A percentile compares a stretch with the other conserved stretches of the same genome.
These are phyloP conservation scores for Ceramica pisi DNA, from an alignment of 2,888 invertebrate species.

Conservation along the genomic window DNA sequence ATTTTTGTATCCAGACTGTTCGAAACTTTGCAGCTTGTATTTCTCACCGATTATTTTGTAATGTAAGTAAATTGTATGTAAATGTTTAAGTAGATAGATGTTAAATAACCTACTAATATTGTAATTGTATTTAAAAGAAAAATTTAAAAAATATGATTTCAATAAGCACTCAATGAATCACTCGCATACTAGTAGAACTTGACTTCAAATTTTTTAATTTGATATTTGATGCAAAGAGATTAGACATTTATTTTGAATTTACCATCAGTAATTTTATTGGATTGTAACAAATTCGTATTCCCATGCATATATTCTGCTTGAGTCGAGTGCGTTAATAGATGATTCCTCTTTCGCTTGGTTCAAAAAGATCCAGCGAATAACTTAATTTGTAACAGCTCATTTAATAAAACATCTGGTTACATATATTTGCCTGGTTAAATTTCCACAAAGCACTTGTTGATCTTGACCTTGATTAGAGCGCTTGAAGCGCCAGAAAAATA, in stretches of 20 bases:
- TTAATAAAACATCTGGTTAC: background rate
- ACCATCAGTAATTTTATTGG: background rate
- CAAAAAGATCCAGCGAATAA: background rate
- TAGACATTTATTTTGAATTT: constrained; percentile 35
- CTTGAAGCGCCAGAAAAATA: background rate
- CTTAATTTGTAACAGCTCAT: background rate
- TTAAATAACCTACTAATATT: constrained; percentile 56
- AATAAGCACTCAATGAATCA: constrained; percentile 40
- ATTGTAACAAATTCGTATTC: background rate
- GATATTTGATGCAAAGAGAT: constrained; percentile 35
- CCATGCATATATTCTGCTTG: background rate
- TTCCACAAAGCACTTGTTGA: background rate
- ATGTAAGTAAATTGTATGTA: constrained; percentile 58
- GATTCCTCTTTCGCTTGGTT: background rate
- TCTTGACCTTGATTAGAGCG: background rate
- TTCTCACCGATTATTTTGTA: constrained; percentile 67
- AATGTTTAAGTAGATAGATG: constrained; percentile 60
- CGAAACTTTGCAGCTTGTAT: constrained; percentile 56
- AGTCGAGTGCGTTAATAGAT: background rate
- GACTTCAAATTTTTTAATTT: constrained; percentile 37
- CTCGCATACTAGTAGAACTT: constrained; percentile 26
- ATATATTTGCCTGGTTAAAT: background rate
- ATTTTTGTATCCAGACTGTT: constrained; percentile 29
- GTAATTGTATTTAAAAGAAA: constrained; percentile 51
- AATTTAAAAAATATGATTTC: constrained; percentile 35